These are phyloP conservation scores for Meriones unguiculatus DNA, from an alignment of 2,113 vertebrate genomes.

Conservation along the genomic window DNA sequence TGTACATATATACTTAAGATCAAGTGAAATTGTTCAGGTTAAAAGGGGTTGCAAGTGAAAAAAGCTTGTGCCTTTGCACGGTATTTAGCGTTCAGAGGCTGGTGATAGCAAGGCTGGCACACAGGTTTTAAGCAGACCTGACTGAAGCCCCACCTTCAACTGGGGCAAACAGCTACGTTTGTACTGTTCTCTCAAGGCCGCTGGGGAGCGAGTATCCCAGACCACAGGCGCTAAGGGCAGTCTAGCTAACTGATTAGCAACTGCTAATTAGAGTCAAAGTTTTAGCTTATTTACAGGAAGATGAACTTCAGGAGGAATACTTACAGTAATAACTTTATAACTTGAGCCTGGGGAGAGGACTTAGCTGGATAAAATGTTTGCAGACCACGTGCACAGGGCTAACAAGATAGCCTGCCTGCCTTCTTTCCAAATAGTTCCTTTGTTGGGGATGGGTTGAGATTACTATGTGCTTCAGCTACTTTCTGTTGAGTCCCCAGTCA, in stretches of 20 bases:
- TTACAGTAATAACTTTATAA: background rate
- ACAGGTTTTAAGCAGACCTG: background rate
- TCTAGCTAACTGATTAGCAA: background rate
- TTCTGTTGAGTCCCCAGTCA: background rate
- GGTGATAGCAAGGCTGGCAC: background rate
- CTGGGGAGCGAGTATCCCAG: background rate
- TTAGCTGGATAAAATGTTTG: background rate
- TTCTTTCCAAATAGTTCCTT: background rate
- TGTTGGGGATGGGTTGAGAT: background rate
- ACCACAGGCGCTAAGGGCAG: background rate
- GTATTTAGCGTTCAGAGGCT: background rate
- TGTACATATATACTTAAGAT: background rate
- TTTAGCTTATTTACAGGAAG: background rate
- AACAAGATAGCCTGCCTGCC: background rate
- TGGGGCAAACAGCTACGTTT: no score
- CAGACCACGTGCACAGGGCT: no score
- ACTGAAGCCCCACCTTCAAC: background rate
- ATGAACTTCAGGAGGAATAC: background rate
- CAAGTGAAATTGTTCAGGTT: background rate
- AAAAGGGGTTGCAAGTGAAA: background rate
- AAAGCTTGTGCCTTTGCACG: background rate
- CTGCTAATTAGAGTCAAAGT: background rate
- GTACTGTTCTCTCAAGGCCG: background rate
- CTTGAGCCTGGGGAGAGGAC: background rate
- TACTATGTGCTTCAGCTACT: background rate